phyloP scores from a whole-genome alignment of 2,888 invertebrate species.

The Ptycholaimellus sp. region DNA sequence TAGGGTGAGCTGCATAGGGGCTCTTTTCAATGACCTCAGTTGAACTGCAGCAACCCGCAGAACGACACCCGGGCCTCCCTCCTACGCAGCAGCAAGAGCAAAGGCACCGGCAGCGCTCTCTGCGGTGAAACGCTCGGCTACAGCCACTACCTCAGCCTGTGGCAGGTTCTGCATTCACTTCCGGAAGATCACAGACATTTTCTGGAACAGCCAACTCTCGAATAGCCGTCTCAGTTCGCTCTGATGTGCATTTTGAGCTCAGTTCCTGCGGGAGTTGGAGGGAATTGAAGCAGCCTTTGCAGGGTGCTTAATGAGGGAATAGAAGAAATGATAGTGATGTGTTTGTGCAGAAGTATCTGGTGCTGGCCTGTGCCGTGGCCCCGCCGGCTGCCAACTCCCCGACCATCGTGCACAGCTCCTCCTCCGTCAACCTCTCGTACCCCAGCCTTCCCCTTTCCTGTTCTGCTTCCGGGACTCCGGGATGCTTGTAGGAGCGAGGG shows the following conservation, averaged over 20 bases:
- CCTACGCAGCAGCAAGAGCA: slow-evolving; percentile 41
- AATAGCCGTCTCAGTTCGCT: too few relatives aligned
- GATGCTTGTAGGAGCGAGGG: slow-evolving; percentile 6
- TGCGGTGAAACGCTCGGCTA: slow-evolving; percentile 18
- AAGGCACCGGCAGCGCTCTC: slow-evolving; percentile 12
- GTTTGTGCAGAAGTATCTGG: slow-evolving; percentile 86
- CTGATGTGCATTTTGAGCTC: too few relatives aligned
- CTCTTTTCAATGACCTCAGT: background rate
- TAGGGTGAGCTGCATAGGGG: background rate
- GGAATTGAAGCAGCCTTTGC: too few relatives aligned
- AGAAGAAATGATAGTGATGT: too few relatives aligned
- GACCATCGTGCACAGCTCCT: slow-evolving; percentile 58
- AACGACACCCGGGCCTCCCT: slow-evolving; percentile 86
- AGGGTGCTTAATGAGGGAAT: too few relatives aligned
- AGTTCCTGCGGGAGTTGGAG: too few relatives aligned
- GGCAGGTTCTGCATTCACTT: too few relatives aligned
- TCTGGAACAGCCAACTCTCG: too few relatives aligned
- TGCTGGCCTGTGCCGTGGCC: slow-evolving; percentile 80
- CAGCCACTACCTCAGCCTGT: slow-evolving; percentile 78
- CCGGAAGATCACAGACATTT: too few relatives aligned
- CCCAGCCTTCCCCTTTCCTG: background rate
- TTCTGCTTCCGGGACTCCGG: background rate
- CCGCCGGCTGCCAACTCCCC: slow-evolving; percentile 38
- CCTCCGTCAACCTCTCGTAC: slow-evolving; percentile 40
- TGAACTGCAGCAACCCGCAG: slow-evolving; percentile 45